Conservation (phyloP, 1,140 invertebrate species). For the Aphaenogaster floridana region DNA sequence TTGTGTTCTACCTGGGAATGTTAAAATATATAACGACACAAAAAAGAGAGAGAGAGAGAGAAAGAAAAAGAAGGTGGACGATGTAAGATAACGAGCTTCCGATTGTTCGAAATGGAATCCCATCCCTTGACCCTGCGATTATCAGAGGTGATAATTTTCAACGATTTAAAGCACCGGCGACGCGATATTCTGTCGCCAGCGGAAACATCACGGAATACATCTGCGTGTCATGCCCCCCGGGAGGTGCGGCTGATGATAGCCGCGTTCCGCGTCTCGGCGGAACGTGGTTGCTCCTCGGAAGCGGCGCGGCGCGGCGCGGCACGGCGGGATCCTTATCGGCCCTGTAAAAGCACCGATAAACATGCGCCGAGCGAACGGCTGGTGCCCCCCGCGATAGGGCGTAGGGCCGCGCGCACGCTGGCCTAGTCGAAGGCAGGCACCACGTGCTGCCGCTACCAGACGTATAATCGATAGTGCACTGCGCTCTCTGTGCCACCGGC, state of each 20-base stretch:
- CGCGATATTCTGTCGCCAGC: background rate
- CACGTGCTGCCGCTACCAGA: slow-evolving; percentile 79
- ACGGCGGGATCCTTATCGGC: slow-evolving; percentile 41
- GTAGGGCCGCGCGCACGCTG: slow-evolving; percentile 52
- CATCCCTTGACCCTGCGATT: background rate
- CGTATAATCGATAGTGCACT: slow-evolving; percentile 85
- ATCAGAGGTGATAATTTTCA: background rate
- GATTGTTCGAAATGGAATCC: background rate
- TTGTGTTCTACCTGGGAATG: too few species aligned
- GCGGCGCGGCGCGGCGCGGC: background rate
- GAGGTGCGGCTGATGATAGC: background rate
- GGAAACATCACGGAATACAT: background rate
- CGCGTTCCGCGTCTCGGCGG: background rate
- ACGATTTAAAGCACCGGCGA: background rate
- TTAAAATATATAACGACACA: background rate
- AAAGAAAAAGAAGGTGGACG: background rate
- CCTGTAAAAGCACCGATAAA: slow-evolving; percentile 49
- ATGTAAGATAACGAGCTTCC: background rate
- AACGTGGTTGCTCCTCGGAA: background rate
- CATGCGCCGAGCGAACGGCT: slow-evolving; percentile 47
- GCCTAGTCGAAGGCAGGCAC: slow-evolving; percentile 79
- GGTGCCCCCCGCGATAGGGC: slow-evolving; percentile 36
- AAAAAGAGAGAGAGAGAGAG: background rate
- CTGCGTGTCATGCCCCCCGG: background rate
- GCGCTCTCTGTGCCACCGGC: slow-evolving; percentile 81